A percentile compares a stretch with the other conserved stretches of the same genome.
Conservation (phyloP, 1,140 invertebrate species). For the Neelides sp. region DNA sequence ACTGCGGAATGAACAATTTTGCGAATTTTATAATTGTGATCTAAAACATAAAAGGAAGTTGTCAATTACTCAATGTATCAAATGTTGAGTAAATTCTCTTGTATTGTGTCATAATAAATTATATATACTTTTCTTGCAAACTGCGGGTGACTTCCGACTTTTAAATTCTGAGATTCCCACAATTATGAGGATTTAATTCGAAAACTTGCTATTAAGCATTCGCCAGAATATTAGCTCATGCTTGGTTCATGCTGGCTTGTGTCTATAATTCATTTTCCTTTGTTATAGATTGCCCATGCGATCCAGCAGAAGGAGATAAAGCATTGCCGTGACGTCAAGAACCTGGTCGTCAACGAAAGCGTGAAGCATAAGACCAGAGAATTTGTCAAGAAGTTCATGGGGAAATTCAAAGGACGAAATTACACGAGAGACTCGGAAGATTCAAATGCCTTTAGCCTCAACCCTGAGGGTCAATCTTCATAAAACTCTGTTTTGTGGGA, state of each 20-base stretch:
- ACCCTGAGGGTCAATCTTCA: too few species aligned
- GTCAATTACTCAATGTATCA: too few species aligned
- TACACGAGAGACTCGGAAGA: slow-evolving; percentile 20
- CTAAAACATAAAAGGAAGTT: too few species aligned
- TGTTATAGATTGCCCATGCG: slow-evolving; percentile 78
- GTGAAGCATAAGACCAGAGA: slow-evolving; percentile 87
- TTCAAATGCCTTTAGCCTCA: too few species aligned
- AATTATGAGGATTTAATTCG: background rate
- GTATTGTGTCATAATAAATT: too few species aligned
- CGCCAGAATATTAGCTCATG: background rate
- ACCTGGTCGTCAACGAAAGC: slow-evolving; percentile 77
- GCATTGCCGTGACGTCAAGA: slow-evolving; percentile 74
- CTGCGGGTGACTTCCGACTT: too few species aligned
- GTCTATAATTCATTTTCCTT: slow-evolving; percentile 11
- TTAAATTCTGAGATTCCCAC: too few species aligned
- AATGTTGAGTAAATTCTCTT: too few species aligned
- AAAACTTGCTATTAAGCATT: background rate
- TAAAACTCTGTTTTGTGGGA: too few species aligned
- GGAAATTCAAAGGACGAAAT: slow-evolving; percentile 52
- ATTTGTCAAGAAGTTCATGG: slow-evolving; percentile 92
- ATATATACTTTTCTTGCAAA: too few species aligned
- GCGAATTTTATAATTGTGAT: too few species aligned
- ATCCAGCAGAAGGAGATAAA: slow-evolving; percentile 93
- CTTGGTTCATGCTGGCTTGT: background rate
- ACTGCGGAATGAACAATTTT: too few species aligned